Conservation (phyloP, 2,797 vertebrate genomes). For the Percopsis omiscomaycus region DNA sequence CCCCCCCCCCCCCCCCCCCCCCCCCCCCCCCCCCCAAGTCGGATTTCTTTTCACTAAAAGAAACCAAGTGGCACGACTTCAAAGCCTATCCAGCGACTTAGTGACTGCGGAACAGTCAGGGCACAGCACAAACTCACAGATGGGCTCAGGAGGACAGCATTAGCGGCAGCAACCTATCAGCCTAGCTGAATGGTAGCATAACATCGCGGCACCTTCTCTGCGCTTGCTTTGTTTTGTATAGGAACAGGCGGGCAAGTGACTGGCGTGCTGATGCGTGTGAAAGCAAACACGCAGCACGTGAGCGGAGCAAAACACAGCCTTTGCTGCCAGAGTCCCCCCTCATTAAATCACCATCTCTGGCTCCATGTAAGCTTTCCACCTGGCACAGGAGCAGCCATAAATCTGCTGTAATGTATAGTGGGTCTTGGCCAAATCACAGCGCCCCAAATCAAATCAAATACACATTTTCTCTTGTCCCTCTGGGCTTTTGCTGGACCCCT, state of each 20-base stretch:
- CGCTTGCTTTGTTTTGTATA: neutral
- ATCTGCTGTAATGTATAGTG: conserved; percentile 48
- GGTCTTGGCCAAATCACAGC: conserved; percentile 37
- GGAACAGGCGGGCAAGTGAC: neutral
- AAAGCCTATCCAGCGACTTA: conserved; percentile 68
- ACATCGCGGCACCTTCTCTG: neutral
- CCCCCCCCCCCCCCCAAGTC: conserved; percentile 20
- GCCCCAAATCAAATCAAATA: conserved; percentile 54
- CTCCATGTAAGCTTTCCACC: conserved; percentile 17
- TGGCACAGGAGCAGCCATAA: conserved; percentile 33
- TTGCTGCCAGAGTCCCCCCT: conserved; percentile 7
- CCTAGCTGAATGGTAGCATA: conserved; percentile 15
- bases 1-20: too few species aligned
- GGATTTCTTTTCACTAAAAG: conserved; percentile 67
- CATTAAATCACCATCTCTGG: conserved; percentile 30
- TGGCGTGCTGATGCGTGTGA: conserved; percentile 1
- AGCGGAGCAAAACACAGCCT: neutral
- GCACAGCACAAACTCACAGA: conserved; percentile 45
- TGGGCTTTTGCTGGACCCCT: conserved; percentile 36
- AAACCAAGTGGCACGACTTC: conserved; percentile 76
- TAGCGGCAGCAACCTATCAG: conserved; percentile 34
- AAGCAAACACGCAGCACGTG: conserved; percentile 15
- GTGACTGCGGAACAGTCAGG: conserved; percentile 48
- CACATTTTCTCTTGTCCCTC: conserved; percentile 31
- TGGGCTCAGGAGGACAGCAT: conserved; percentile 36